Conservation (phyloP, 2,113 vertebrate species). For the Platanista minor region DNA sequence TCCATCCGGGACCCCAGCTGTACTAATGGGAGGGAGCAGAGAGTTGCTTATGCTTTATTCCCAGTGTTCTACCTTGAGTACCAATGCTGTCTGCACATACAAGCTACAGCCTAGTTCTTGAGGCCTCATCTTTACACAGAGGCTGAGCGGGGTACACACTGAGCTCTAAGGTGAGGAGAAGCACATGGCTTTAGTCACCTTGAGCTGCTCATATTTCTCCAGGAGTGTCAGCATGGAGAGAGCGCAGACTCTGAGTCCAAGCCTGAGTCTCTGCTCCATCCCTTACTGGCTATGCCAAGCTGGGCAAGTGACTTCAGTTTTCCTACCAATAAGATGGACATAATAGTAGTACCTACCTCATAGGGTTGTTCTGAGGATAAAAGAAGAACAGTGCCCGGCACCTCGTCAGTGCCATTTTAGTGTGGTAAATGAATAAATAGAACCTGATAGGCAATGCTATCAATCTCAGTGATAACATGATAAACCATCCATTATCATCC, state of each 20-base stretch:
- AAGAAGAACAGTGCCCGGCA: background rate
- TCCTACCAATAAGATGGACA: background rate
- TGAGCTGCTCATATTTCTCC: background rate
- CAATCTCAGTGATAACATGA: too few species aligned
- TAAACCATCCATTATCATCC: background rate
- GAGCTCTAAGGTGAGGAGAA: background rate
- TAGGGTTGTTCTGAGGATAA: background rate
- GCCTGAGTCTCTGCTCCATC: background rate
- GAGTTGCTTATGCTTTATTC: background rate
- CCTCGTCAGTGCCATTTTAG: rapidly evolving
- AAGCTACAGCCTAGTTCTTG: background rate
- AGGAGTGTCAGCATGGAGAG: rapidly evolving
- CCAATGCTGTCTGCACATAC: rapidly evolving
- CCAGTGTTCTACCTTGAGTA: background rate
- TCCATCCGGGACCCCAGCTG: rapidly evolving
- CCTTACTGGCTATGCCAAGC: background rate
- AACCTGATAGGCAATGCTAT: background rate
- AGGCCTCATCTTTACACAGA: background rate
- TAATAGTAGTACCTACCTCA: background rate
- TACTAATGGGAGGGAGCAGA: background rate
- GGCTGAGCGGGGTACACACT: background rate
- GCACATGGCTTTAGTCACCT: too few species aligned
- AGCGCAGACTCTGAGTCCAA: background rate
- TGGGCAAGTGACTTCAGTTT: background rate
- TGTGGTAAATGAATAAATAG: background rate